Conservation (phyloP, 2,888 invertebrate species). For the Trissoscelio sp. region DNA sequence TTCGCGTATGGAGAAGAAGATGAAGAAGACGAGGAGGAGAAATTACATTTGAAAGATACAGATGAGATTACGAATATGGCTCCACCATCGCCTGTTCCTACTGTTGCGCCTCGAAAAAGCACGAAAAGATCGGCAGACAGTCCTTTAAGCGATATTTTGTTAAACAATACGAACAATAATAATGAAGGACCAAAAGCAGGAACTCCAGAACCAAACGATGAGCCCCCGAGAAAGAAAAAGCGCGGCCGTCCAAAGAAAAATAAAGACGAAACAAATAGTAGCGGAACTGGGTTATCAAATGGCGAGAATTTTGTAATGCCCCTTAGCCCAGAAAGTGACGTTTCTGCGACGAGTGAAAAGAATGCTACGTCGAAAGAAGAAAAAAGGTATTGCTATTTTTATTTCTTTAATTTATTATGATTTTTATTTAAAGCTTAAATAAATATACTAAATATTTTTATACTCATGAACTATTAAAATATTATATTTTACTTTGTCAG, state of each 20-base stretch:
- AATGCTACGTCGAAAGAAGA: slow-evolving; percentile 78
- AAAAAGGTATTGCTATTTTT: slow-evolving; percentile 75
- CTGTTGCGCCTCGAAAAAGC: slow-evolving; percentile 73
- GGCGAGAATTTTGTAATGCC: slow-evolving; percentile 82
- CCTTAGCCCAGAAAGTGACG: slow-evolving; percentile 83
- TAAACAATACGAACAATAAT: slow-evolving; percentile 79
- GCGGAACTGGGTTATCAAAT: slow-evolving; percentile 73
- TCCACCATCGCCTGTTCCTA: slow-evolving; percentile 67
- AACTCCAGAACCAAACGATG: slow-evolving; percentile 66
- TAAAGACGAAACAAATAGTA: slow-evolving; percentile 63
- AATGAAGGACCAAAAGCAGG: slow-evolving; percentile 74
- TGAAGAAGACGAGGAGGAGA: not conserved
- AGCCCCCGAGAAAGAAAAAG: slow-evolving; percentile 74
- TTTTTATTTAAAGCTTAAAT: too few relatives aligned
- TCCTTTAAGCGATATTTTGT: slow-evolving; percentile 77
- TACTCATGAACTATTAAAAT: too few relatives aligned
- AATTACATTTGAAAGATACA: slow-evolving; percentile 29
- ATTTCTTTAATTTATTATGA: too few relatives aligned
- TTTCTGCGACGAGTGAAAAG: slow-evolving; percentile 81
- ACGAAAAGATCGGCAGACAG: slow-evolving; percentile 73
- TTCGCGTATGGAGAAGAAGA: not conserved
- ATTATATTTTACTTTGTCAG: too few relatives aligned
- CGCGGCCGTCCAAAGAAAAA: slow-evolving; percentile 77
- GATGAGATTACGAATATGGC: slow-evolving; percentile 73
- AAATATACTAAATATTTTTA: too few relatives aligned